These are phyloP conservation scores for Coenobita brevimanus DNA, from an alignment of 1,140 invertebrate species.

Conservation along the genomic window DNA sequence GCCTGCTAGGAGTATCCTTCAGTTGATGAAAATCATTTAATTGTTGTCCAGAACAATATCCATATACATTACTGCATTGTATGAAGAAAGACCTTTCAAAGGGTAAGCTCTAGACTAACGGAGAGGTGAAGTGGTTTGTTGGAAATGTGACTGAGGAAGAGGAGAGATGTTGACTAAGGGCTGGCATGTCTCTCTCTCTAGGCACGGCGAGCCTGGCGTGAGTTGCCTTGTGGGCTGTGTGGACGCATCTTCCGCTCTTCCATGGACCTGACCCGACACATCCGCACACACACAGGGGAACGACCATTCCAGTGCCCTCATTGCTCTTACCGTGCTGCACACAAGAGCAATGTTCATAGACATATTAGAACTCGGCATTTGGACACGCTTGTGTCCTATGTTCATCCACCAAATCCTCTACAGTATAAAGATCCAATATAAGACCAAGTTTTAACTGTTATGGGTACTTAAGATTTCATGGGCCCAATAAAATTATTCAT, in stretches of 20 bases:
- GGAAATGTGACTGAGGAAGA: too few species aligned
- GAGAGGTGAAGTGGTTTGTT: too few species aligned
- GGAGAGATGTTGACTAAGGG: conserved; percentile 42
- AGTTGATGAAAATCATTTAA: too few species aligned
- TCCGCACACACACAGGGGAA: conserved; percentile 74
- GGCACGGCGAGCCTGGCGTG: conserved; percentile 34
- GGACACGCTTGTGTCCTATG: background rate
- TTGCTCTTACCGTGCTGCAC: conserved; percentile 77
- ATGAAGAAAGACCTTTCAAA: too few species aligned
- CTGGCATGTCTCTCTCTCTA: conserved; percentile 28
- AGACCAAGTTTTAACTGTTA: too few species aligned
- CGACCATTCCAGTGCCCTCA: conserved; percentile 74
- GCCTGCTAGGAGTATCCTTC: too few species aligned
- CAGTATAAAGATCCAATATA: too few species aligned
- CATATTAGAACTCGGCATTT: conserved; percentile 77
- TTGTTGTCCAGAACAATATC: too few species aligned
- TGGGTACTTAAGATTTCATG: too few species aligned
- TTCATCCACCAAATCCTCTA: background rate
- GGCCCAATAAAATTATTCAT: too few species aligned
- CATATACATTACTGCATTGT: too few species aligned
- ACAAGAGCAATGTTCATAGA: conserved; percentile 77
- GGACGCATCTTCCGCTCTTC: conserved; percentile 69
- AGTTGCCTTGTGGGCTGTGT: conserved; percentile 73
- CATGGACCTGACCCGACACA: conserved; percentile 70
- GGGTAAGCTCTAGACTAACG: too few species aligned